Evolutionary conservation across 2,888 invertebrate genomes (phyloP).

Genomic region (Clivina fossor): DNA sequence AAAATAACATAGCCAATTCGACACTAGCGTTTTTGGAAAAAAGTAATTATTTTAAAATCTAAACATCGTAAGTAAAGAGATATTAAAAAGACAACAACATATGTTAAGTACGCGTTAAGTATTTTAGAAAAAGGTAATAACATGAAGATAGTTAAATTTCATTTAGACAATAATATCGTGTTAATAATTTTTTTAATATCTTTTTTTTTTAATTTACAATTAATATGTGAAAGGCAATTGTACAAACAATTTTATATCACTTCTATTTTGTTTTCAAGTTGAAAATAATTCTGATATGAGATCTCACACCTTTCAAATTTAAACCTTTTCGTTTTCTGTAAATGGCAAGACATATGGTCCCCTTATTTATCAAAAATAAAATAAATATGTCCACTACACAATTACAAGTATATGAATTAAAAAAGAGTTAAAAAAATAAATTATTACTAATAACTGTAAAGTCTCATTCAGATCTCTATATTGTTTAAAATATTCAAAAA

Average conservation of each 20-base stretch:
- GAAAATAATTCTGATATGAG: conserved; percentile 16
- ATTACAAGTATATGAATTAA: no score
- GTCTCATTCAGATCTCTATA: no score
- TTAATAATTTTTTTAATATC: conserved; percentile 2
- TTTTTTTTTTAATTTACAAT: conserved; percentile 1
- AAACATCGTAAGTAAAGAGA: conserved; percentile 16
- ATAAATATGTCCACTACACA: not conserved
- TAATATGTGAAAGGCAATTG: conserved; percentile 25
- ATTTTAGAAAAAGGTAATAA: conserved; percentile 15
- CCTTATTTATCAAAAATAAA: conserved; percentile 8
- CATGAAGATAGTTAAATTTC: conserved; percentile 13
- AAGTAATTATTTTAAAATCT: conserved; percentile 1
- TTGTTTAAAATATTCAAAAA: no score
- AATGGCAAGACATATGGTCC: conserved; percentile 29
- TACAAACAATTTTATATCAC: conserved; percentile 24
- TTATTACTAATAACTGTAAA: no score
- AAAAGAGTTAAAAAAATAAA: no score
- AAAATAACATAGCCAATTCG: not conserved
- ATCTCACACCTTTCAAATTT: conserved; percentile 16
- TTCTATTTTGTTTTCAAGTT: conserved; percentile 6
- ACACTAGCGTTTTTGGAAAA: not conserved
- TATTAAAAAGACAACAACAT: not conserved
- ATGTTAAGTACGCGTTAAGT: conserved; percentile 19
- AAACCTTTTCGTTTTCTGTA: conserved; percentile 21
- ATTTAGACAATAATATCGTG: no score